Evolutionary conservation across 2,888 invertebrate genomes (phyloP), one percentile per base, ranked within the genome.

Genomic region (Pristionchus mayeri): DNA sequence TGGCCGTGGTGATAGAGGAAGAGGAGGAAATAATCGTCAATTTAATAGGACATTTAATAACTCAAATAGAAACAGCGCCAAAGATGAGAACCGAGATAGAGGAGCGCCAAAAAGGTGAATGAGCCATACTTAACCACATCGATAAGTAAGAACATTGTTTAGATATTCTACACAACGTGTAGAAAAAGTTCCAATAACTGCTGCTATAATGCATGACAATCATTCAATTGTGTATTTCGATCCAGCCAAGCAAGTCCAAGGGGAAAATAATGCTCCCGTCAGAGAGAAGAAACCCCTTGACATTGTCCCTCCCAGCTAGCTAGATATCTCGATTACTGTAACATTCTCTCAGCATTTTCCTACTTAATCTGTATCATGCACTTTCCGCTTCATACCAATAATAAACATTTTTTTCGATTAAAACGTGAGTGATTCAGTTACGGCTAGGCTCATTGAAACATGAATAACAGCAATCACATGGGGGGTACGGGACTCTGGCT

Each of bases 201-300:
- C n/a, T 57, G n/a, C n/a, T n/a, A n/a, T n/a, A n/a, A n/a, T n/a
- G n/a, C n/a, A 57, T n/a, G 4, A 9, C 52, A 52, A 52, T 52
- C 52, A 16, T 52, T 27, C 57, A n/a, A 48, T 63, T 21, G 82
- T 82, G 16, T 82, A 82, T 27, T 82, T 82, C 34, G 82, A 82
- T 63, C n/a, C 63, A 18, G 16, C 60, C 63, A 37, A 82, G 21
- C 82, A 82, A 54, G 16, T 27, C 13, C 34, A 60, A 13, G 6
- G 48, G n/a, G 44, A 63, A 57, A 30, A 37, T 16, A 13, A 11
- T 13, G 13, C 63, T 27, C 63, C 27, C 24, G 4, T 24, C 4
- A n/a, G 82, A 30, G 82, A 82, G 48, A 82, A 82, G 48, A 82
- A 82, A 30, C 37, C 48, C 6, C 44, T 82, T 18, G 63, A 82